Evolutionary conservation across 1,140 invertebrate species (phyloP), one percentile per base, ranked within the genome.

Genomic region (Zaprionus gabonicus): DNA sequence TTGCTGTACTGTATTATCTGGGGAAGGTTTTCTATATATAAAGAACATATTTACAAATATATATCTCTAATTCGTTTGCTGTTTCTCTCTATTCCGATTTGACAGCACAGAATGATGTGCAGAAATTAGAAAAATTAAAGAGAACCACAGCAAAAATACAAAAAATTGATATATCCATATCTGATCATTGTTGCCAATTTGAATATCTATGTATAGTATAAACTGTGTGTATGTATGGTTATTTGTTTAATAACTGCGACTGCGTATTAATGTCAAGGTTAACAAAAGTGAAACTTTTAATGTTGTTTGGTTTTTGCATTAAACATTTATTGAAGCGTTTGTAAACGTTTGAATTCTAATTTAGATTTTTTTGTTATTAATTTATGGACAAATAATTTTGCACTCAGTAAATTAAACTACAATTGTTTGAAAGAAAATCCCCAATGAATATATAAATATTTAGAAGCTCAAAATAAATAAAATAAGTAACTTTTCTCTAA

Each of bases 261-360:
- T 34, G 27, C 57, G 71, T 31, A 75, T 71, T 75, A 53, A 71
- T 75, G 72, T 70, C 67, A 75, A 70, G 72, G 72, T 41, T 57
- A 56, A 56, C 17, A 63, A 63, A 75, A 70, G 72, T 58, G 72
- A 75, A 75, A 75, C 72, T 63, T 36, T 34, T 3, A 34, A 34
- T 23, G 15, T 51, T 46, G 36, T 9, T 9, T 36, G 46, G 44
- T 56, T 31, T 20, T 46, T 46, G 41, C 41, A 46, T 17, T 31
- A 31, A 20, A 2, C 31, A 34, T 23, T 59, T 41, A 63, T 41
- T 20, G 28, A 71, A 55, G 49, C 49, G 27, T n/a, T 27, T 38
- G 25, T 13, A 36, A 23, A 34, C 44, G 25, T 17, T 10, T 31
- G 0, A 38, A 65, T 57, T 71, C 17, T 56, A 44, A 34, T n/a